Base-by-base conservation (phyloP, 2,888 invertebrate genomes). In the Acronicta alni region DNA sequence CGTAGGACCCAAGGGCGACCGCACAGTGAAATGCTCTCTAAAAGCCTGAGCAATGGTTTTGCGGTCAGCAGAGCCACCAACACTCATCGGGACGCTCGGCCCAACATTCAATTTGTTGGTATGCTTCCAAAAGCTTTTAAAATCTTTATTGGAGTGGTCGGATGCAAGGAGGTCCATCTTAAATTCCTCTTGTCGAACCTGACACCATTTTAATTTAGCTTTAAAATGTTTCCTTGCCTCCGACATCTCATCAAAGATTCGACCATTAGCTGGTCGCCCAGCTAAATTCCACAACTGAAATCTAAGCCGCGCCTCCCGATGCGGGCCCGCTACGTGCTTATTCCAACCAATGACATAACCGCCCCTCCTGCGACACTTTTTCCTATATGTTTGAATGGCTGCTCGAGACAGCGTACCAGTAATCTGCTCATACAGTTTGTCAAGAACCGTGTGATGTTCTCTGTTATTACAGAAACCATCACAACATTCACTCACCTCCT, bases 171-270 rank as follows among this genome's bases (percentile, higher is more conserved):
- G n/a, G n/a, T n/a, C n/a, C 47, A 56, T 56, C 35, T n/a, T 32
- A 14, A 51, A n/a, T 42, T 51, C 32, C 41, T 51, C 38, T 12
- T 44, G 46, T 3, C 30, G 23, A 30, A 14, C 14, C 47, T 54
- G 59, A 49, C 48, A 59, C 49, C 45, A 59, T 49, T 59, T 54
- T n/a, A n/a, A n/a, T 42, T 55, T n/a, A n/a, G n/a, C n/a, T n/a
- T n/a, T n/a, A n/a, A n/a, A n/a, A n/a, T n/a, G n/a, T n/a, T n/a
- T n/a, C n/a, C 49, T 30, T 5, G 43, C 20, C n/a, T 43, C 26
- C n/a, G 26, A n/a, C 56, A 57, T 57, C 14, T 49, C 39, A 10
- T 57, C 49, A 44, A 41, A 44, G n/a, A 30, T 49, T 26, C n/a
- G 16, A 26, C 56, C 56, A 38, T 17, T 35, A 39, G 2, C 0